A percentile compares a stretch with the other conserved stretches of the same genome.
Conservation (phyloP, 1,140 invertebrate genomes). For the Panulirus ornatus region DNA sequence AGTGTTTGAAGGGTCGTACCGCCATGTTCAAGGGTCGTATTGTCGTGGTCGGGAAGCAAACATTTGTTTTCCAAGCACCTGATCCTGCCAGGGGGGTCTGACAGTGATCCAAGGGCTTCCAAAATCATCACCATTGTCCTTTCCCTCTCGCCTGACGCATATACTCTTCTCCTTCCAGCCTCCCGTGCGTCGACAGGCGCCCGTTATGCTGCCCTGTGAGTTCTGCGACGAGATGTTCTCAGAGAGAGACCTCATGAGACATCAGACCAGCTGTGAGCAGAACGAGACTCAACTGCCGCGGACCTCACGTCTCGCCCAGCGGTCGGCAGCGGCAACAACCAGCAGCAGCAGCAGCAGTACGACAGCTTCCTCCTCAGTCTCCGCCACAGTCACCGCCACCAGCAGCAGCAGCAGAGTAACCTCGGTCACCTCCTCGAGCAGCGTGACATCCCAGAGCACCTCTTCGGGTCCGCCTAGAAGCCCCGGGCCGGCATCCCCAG, state of each 20-base stretch:
- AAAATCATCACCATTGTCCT: too few relatives aligned
- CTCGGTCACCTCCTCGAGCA: neutral
- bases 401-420: neutral
- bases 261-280: slow-evolving; percentile 74
- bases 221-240: slow-evolving; percentile 75
- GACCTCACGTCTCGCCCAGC: slow-evolving; percentile 51
- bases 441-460: neutral
- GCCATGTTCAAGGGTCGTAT: too few relatives aligned
- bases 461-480: slow-evolving; percentile 11
- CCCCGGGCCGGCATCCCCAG: slow-evolving; percentile 19
- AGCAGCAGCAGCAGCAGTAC: neutral
- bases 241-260: slow-evolving; percentile 74
- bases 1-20: too few relatives aligned
- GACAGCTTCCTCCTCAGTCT: slow-evolving; percentile 20
- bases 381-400: neutral
- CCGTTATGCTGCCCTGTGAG: slow-evolving; percentile 74
- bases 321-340: slow-evolving; percentile 8
- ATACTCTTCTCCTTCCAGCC: slow-evolving; percentile 22
- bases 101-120: too few relatives aligned
- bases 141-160: neutral
- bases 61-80: too few relatives aligned
- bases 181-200: slow-evolving; percentile 68
- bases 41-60: too few relatives aligned
- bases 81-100: too few relatives aligned
- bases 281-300: slow-evolving; percentile 74